Evolutionary conservation across 2,888 invertebrate genomes (phyloP).

Genomic region (Taphrorychus bicolor): DNA sequence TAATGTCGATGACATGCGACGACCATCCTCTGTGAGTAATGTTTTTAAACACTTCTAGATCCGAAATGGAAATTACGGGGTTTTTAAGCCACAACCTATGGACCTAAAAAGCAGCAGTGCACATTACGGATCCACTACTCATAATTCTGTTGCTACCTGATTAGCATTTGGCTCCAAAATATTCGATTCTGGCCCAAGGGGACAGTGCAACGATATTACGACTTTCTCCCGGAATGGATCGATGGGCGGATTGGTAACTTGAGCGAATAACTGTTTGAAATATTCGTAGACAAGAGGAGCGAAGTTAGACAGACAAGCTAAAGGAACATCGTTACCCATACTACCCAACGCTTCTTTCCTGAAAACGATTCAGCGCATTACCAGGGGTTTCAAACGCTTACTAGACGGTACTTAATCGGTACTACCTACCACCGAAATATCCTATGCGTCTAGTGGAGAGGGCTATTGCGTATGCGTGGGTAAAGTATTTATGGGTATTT

Average conservation of each 20-base stretch:
- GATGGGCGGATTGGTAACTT: constrained; percentile 99
- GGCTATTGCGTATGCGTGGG: neutral
- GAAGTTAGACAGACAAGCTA: constrained; percentile 95
- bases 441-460: neutral
- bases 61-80: constrained; percentile 91
- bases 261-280: constrained; percentile 98
- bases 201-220: constrained; percentile 93
- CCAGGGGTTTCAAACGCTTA: neutral
- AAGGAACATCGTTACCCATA: constrained; percentile 98
- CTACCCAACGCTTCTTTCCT: constrained; percentile 89
- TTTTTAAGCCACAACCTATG: constrained; percentile 92
- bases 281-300: constrained; percentile 96
- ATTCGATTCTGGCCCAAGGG: constrained; percentile 96
- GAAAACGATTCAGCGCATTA: neutral
- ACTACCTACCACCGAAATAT: neutral
- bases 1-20: constrained; percentile 81
- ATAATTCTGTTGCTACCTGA: constrained; percentile 63
- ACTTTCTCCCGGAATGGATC: constrained; percentile 99
- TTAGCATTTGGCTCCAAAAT: constrained; percentile 87
- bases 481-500: neutral
- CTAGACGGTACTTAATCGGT: neutral
- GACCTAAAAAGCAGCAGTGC: constrained; percentile 34
- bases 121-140: neutral
- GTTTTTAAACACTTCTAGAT: constrained; percentile 85
- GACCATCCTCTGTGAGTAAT: constrained; percentile 89